Conservation (phyloP, 2,797 vertebrate species). For the Ceryle rudis region DNA sequence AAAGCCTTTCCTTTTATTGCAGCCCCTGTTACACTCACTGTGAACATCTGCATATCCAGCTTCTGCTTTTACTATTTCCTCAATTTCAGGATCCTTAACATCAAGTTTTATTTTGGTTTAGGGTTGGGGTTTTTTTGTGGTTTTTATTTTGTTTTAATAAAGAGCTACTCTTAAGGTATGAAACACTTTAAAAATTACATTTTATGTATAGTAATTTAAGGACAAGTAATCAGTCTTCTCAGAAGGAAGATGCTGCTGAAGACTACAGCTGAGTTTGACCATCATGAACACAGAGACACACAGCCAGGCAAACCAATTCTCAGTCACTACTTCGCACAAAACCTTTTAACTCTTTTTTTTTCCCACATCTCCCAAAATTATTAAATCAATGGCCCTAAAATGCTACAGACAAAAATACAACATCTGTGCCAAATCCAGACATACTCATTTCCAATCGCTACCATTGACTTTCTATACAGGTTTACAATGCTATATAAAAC, state of each 20-base stretch:
- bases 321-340: neutral
- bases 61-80: neutral
- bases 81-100: neutral
- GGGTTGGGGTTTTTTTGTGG: neutral
- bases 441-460: neutral
- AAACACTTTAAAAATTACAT: neutral
- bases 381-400: neutral
- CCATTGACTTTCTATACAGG: neutral
- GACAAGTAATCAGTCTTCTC: neutral
- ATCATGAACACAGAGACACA: rapidly evolving
- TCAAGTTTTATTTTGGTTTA: neutral
- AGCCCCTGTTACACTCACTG: neutral
- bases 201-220: neutral
- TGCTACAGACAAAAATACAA: neutral
- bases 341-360: neutral
- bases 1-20: neutral
- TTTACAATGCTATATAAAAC: neutral
- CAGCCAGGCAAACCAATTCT: neutral
- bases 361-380: neutral
- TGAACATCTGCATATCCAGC: neutral
- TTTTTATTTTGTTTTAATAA: neutral
- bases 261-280: neutral
- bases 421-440: neutral
- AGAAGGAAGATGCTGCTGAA: neutral
- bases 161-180: neutral